Conservation (phyloP, 2,797 vertebrate species). For the Margarornis squamiger region DNA sequence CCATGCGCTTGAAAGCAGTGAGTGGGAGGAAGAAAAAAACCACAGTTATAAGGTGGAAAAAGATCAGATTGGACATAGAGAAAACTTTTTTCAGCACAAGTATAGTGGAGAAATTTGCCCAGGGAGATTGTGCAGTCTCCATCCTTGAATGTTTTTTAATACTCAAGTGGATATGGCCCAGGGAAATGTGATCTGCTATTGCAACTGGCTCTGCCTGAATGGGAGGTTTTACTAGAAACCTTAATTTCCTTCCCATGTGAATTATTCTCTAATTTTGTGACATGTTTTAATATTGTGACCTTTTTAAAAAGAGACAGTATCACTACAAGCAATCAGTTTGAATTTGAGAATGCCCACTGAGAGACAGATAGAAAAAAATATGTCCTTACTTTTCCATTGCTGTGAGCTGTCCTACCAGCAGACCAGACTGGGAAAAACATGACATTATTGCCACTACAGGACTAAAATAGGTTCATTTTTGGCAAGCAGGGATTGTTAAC, state of each 20-base stretch:
- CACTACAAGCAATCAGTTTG: neutral
- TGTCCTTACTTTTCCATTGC: neutral
- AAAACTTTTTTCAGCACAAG: neutral
- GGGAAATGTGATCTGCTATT: accelerated
- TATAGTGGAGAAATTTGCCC: neutral
- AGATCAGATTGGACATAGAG: neutral
- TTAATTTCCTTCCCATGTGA: neutral
- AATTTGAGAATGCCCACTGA: neutral
- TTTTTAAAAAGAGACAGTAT: neutral
- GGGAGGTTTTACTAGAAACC: neutral
- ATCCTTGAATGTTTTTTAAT: neutral
- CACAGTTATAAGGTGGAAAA: neutral
- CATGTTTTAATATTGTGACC: neutral
- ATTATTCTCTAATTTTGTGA: neutral
- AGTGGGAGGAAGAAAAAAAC: neutral
- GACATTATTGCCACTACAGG: neutral
- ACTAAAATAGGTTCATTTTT: neutral
- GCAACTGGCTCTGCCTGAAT: neutral
- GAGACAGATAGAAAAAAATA: neutral
- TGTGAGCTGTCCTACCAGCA: neutral
- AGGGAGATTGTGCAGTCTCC: neutral
- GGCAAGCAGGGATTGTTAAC: neutral
- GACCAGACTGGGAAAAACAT: neutral
- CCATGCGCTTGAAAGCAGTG: neutral
- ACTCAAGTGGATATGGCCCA: neutral